Conservation (phyloP, 2,888 invertebrate species). For the Clanis bilineata region DNA sequence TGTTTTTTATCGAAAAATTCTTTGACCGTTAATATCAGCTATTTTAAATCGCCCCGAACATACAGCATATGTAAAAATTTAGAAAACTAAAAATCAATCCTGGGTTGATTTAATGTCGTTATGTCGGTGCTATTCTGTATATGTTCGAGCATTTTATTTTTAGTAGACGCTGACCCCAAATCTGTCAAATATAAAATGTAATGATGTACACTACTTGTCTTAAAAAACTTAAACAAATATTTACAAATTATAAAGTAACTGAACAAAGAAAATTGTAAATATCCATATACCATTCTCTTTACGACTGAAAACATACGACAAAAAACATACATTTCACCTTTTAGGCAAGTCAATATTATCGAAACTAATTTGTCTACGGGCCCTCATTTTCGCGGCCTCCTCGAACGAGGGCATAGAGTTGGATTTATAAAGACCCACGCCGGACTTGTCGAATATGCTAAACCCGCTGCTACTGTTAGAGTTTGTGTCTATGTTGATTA, state of each 20-base stretch:
- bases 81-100: no score
- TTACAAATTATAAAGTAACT: background rate
- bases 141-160: no score
- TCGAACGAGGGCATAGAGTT: slow-evolving; percentile 75
- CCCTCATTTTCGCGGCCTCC: slow-evolving; percentile 76
- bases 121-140: no score
- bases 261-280: background rate
- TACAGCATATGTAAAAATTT: no score
- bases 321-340: slow-evolving; percentile 52
- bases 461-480: slow-evolving; percentile 63
- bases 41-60: no score
- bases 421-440: slow-evolving; percentile 59
- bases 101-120: no score
- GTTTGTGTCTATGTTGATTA: slow-evolving; percentile 70
- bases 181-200: slow-evolving; percentile 7
- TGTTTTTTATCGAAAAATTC: no score
- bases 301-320: background rate
- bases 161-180: no score
- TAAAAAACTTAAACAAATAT: slow-evolving; percentile 10
- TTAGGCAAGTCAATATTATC: slow-evolving; percentile 78
- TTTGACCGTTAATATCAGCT: no score
- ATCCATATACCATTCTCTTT: background rate
- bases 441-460: slow-evolving; percentile 56
- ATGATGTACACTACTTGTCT: background rate
- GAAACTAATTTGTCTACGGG: slow-evolving; percentile 83